A percentile compares a stretch with the other conserved stretches of the same genome.
phyloP scores from a whole-genome alignment of 2,113 vertebrate species.

The Microcebus murinus region DNA sequence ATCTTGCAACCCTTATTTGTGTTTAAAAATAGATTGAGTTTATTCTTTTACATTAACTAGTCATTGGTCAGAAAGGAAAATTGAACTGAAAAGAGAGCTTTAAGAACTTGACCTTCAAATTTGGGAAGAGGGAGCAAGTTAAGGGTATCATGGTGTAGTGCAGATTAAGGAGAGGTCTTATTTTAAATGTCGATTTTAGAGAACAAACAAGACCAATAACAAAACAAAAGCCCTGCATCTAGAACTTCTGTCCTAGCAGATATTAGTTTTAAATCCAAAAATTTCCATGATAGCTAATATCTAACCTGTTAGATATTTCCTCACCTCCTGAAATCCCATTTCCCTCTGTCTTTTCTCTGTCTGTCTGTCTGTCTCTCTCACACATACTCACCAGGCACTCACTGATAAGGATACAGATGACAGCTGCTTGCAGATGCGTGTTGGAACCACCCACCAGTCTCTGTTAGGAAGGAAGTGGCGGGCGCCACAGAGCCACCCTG shows the following conservation, averaged over 20 bases:
- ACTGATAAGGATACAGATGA: too few relatives aligned
- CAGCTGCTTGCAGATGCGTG: neutral
- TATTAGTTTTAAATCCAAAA: neutral
- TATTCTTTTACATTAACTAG: neutral
- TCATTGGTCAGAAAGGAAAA: neutral
- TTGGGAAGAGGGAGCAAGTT: neutral
- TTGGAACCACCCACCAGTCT: neutral
- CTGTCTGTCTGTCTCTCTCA: too few relatives aligned
- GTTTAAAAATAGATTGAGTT: neutral
- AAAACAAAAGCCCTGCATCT: neutral
- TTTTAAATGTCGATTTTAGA: neutral
- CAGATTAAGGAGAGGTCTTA: neutral
- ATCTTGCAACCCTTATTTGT: neutral
- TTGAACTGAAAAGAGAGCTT: neutral
- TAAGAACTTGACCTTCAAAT: neutral
- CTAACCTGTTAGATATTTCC: neutral
- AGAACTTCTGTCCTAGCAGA: neutral
- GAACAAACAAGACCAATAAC: neutral
- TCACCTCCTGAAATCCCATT: neutral
- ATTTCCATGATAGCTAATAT: neutral
- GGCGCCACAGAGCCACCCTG: too few relatives aligned
- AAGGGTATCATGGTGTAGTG: neutral
- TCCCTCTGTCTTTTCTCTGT: neutral
- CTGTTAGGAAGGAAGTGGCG: neutral
- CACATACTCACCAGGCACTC: neutral